A percentile compares a stretch with the other conserved stretches of the same genome.
These are phyloP conservation scores for Coremacera marginata DNA, from an alignment of 2,888 invertebrate species.

Conservation along the genomic window DNA sequence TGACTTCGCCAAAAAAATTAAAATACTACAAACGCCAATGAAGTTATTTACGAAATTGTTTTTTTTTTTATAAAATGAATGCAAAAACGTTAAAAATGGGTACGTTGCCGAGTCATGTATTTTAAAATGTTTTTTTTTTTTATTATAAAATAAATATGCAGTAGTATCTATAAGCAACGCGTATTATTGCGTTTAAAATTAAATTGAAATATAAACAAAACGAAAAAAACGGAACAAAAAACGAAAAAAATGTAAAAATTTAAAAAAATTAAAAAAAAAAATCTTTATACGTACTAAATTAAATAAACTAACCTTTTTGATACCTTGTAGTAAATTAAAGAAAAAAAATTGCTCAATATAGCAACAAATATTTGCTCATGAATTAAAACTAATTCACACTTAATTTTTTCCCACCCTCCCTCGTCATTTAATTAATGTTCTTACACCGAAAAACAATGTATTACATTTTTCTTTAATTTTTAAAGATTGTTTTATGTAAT, in stretches of 20 bases:
- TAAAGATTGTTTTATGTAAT: slow-evolving; percentile 2
- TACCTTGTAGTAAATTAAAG: slow-evolving; percentile 20
- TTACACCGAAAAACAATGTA: background rate
- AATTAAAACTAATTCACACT: slow-evolving; percentile 2
- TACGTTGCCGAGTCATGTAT: slow-evolving; percentile 5
- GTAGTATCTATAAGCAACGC: background rate
- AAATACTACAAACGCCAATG: slow-evolving; percentile 4
- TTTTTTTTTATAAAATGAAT: background rate
- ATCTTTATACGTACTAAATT: background rate
- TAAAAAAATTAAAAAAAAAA: background rate
- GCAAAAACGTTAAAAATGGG: background rate
- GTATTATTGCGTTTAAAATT: background rate
- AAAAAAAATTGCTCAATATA: slow-evolving; percentile 5
- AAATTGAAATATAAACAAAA: background rate
- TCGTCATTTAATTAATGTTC: too few species aligned
- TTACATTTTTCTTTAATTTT: background rate
- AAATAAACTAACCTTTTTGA: slow-evolving; percentile 33
- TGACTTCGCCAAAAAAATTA: background rate
- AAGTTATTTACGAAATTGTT: background rate
- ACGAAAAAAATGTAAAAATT: background rate
- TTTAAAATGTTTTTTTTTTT: slow-evolving; percentile 1
- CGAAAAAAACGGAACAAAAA: slow-evolving; percentile 21
- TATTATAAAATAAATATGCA: slow-evolving; percentile 14
- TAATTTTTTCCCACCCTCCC: background rate
- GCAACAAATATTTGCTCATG: slow-evolving; percentile 25